Evolutionary conservation across 2,888 invertebrate genomes (phyloP), one percentile per base, ranked within the genome.

Genomic region (Eulithis prunata): DNA sequence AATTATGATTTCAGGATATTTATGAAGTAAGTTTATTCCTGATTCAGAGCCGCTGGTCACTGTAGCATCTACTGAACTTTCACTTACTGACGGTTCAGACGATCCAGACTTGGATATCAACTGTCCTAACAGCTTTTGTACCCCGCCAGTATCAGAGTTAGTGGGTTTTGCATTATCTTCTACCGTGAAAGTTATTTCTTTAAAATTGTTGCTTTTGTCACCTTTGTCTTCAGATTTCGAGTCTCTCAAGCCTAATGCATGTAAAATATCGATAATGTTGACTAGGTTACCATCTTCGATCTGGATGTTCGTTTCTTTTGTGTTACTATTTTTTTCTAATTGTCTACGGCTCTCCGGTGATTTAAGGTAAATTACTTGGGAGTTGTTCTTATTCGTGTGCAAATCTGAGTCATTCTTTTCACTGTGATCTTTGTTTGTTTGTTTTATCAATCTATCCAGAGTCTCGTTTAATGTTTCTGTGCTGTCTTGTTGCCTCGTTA

Each of bases 361-460:
- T 13, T 57, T 51, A 2, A 55, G 1, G n/a, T 43, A 69, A 43
- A 66, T 58, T 11, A 72, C 64, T 55, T 58, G 69, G 0, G 72
- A 71, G 38, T 61, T 58, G 13, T 72, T 72, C 11, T 59, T 57
- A 21, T 43, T 38, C 3, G 12, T 59, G 11, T 46, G 28, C 12
- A 55, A 12, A 4, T 53, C 28, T 12, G 43, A 21, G 11, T 8
- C 12, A 12, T 55, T 54, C 8, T 28, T 64, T 43, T 49, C 54
- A 21, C n/a, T 36, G 6, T 14, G 28, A 41, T 53, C 45, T 32
- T 46, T 8, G 10, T 47, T 28, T 13, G 66, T 64, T 63, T 69
- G 71, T 53, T 71, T 60, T 38, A 72, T 68, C 1, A 72, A 61
- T n/a, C 64, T 60, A 12, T 72, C 71, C 38, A 72, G 21, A 5